These are phyloP conservation scores for Drosophila quasianomalipes DNA, from an alignment of 2,888 invertebrate species.

Conservation along the genomic window DNA sequence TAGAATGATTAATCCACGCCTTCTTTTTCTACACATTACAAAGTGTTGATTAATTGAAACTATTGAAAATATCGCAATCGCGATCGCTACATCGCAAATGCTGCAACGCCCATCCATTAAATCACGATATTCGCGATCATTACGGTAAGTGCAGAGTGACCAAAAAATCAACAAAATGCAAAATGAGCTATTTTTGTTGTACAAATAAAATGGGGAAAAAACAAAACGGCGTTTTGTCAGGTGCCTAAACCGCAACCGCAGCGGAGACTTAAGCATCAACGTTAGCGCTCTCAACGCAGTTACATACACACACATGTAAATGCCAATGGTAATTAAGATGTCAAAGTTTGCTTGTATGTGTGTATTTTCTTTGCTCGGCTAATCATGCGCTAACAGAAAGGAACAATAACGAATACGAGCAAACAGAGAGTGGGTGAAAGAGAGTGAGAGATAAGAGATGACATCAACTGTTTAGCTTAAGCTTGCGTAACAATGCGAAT, in stretches of 20 bases:
- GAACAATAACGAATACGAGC: constrained; percentile 5
- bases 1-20: not conserved
- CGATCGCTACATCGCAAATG: not conserved
- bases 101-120: not conserved
- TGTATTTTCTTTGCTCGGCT: constrained; percentile 1
- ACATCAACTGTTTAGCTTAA: constrained; percentile 24
- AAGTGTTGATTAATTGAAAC: not conserved
- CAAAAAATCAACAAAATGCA: constrained; percentile 10
- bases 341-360: constrained; percentile 7
- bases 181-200: constrained; percentile 20
- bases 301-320: not conserved
- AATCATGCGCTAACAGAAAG: constrained; percentile 30
- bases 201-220: not conserved
- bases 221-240: constrained; percentile 42
- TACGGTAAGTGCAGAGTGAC: constrained; percentile 3
- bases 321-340: constrained; percentile 46
- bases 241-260: constrained; percentile 30
- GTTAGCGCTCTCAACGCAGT: not conserved
- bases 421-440: not conserved
- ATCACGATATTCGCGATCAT: constrained; percentile 23
- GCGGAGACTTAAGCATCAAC: not conserved
- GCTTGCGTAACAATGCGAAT: constrained; percentile 41
- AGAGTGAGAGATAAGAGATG: not conserved
- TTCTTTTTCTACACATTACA: not conserved
- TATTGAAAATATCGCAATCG: not conserved